Evolutionary conservation across 2,113 vertebrate genomes (phyloP).

Genomic region (Rhegmatorhina hoffmannsi): DNA sequence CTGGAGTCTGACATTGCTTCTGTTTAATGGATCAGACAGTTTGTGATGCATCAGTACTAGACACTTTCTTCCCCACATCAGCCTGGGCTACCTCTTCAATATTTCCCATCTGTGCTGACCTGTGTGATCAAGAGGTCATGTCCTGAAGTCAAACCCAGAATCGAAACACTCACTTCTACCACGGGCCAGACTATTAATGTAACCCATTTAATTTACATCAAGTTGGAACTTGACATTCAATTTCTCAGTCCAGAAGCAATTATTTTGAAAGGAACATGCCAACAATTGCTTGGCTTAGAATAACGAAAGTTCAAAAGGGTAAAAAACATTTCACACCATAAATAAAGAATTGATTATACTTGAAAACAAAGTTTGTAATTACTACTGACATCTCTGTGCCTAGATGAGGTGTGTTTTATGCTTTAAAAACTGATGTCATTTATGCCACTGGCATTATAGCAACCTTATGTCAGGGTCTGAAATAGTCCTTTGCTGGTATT

Average conservation of each 20-base stretch:
- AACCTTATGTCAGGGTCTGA: constrained; percentile 47
- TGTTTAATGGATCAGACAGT: constrained; percentile 58
- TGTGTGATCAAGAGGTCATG: constrained; percentile 50
- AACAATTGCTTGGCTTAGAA: constrained; percentile 48
- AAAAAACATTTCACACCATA: constrained; percentile 64
- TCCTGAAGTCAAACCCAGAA: constrained; percentile 52
- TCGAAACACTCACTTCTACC: constrained; percentile 42
- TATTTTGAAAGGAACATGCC: constrained; percentile 67
- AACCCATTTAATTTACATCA: constrained; percentile 59
- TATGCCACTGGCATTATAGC: constrained; percentile 55
- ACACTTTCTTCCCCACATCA: constrained; percentile 36
- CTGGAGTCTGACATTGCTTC: constrained; percentile 30
- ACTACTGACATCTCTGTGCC: constrained; percentile 56
- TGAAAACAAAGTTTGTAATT: constrained; percentile 68
- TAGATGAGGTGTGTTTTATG: constrained; percentile 54
- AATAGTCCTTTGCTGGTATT: constrained; percentile 9
- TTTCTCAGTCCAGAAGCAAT: constrained; percentile 67
- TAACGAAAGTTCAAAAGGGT: constrained; percentile 62
- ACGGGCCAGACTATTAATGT: constrained; percentile 34
- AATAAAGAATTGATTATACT: constrained; percentile 64
- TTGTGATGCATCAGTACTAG: constrained; percentile 36
- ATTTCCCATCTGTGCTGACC: constrained; percentile 61
- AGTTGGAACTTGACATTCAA: constrained; percentile 40
- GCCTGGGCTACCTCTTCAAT: constrained; percentile 16
- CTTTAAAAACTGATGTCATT: constrained; percentile 56